Percentiles rank a stretch among this genome's conserved stretches.
These are phyloP conservation scores for Marasmarcha lunaedactyla DNA, from an alignment of 2,888 invertebrate species.

Conservation along the genomic window DNA sequence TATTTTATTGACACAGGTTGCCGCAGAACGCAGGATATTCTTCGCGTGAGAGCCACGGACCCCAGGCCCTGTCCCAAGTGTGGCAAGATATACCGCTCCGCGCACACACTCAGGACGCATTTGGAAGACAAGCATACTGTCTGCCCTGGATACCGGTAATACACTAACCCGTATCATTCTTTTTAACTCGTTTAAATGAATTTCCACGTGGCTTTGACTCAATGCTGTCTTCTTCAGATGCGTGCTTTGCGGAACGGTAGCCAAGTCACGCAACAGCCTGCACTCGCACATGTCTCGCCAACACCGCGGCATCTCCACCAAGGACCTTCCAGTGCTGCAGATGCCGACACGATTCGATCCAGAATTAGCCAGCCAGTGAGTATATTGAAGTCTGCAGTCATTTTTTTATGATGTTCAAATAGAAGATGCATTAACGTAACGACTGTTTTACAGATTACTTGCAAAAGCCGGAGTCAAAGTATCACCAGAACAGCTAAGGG, in stretches of 20 bases:
- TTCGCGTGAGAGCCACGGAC: constrained; percentile 90
- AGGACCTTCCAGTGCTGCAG: constrained; percentile 90
- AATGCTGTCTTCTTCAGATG: constrained; percentile 71
- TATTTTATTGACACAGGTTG: constrained; percentile 59
- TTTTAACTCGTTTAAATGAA: too few species aligned
- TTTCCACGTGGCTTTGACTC: too few species aligned
- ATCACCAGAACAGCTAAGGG: constrained; percentile 84
- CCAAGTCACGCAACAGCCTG: constrained; percentile 90
- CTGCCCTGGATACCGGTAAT: constrained; percentile 84
- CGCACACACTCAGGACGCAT: constrained; percentile 91
- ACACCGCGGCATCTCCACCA: constrained; percentile 92
- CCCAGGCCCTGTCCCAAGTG: constrained; percentile 93
- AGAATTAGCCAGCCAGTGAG: constrained; percentile 83
- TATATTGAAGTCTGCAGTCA: constrained; percentile 13
- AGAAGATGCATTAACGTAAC: not conserved
- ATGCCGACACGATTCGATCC: constrained; percentile 95
- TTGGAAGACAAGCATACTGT: constrained; percentile 94
- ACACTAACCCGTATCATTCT: too few species aligned
- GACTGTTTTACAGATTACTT: constrained; percentile 64
- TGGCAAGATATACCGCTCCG: constrained; percentile 92
- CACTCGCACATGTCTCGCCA: constrained; percentile 96
- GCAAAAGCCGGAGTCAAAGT: constrained; percentile 92
- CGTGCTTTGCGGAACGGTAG: constrained; percentile 92
- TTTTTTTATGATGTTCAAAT: not conserved
- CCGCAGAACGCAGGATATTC: constrained; percentile 85